A percentile compares a stretch with the other conserved stretches of the same genome.
phyloP scores from a whole-genome alignment of 2,113 vertebrate species.

The Festucalex cinctus region DNA sequence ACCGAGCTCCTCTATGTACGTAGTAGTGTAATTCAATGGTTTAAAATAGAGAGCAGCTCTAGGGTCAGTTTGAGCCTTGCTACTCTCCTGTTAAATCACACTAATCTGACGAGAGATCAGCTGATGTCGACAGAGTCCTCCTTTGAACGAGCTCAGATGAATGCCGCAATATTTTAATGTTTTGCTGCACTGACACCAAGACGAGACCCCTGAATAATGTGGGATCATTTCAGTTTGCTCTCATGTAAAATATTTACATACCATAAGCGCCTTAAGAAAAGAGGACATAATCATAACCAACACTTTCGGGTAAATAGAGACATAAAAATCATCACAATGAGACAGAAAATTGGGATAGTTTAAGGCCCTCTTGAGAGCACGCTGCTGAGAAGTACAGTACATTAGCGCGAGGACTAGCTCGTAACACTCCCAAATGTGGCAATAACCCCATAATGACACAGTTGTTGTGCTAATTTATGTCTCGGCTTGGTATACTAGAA shows the following conservation, averaged over 20 bases:
- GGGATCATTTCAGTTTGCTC: not conserved
- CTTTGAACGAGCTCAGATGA: constrained; percentile 19
- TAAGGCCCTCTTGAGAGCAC: not conserved
- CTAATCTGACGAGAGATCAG: constrained; percentile 39
- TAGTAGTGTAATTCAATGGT: constrained; percentile 31
- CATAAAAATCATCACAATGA: not conserved
- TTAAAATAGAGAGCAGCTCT: constrained; percentile 33
- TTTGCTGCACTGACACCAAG: constrained; percentile 11
- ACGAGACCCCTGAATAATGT: not conserved
- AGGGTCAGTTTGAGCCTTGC: constrained; percentile 35
- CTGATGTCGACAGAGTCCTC: constrained; percentile 10
- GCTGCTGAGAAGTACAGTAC: not conserved
- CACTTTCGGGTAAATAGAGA: not conserved
- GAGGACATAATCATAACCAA: not conserved
- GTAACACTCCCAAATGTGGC: not conserved
- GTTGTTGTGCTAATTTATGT: not conserved
- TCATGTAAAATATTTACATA: not conserved
- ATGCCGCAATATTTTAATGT: constrained; percentile 60
- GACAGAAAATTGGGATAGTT: not conserved
- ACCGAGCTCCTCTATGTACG: not conserved
- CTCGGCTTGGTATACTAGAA: not conserved
- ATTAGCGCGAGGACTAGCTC: not conserved
- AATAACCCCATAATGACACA: not conserved
- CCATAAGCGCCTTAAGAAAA: not conserved
- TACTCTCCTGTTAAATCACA: not conserved